Conservation (phyloP, 2,888 invertebrate genomes). For the Hipparchia sbordonii region DNA sequence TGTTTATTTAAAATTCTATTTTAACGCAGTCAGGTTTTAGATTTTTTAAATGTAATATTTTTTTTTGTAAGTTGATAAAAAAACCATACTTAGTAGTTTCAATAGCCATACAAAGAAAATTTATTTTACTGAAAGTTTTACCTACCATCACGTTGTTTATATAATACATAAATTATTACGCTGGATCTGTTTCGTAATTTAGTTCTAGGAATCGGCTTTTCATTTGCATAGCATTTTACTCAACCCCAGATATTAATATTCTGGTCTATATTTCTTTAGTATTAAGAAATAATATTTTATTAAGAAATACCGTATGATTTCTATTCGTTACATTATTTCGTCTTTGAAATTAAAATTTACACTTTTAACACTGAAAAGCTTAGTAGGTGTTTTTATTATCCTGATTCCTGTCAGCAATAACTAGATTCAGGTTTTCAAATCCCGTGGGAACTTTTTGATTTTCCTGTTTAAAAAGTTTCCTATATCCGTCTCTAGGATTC, state of each 20-base stretch:
- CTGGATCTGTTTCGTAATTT: conserved; percentile 3
- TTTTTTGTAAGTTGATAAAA: too few species aligned
- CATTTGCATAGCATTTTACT: conserved; percentile 18
- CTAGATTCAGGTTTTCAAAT: too few species aligned
- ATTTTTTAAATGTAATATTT: too few species aligned
- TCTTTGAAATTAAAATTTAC: not conserved
- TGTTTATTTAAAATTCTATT: too few species aligned
- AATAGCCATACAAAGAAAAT: not conserved
- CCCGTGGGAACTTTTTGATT: too few species aligned
- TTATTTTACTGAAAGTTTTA: not conserved
- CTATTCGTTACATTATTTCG: not conserved
- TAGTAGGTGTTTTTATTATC: too few species aligned
- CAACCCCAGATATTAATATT: conserved; percentile 20
- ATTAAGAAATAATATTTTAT: not conserved
- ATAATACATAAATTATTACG: conserved; percentile 5
- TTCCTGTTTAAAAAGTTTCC: too few species aligned
- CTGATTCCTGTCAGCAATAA: too few species aligned
- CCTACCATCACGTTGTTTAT: not conserved
- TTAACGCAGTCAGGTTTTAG: too few species aligned
- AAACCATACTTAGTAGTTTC: too few species aligned
- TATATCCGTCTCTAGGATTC: too few species aligned
- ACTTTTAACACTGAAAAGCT: too few species aligned
- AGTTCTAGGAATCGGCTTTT: conserved; percentile 6
- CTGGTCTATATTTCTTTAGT: conserved; percentile 1
- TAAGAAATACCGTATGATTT: not conserved